A percentile compares a stretch with the other conserved stretches of the same genome.
Conservation (phyloP, 2,888 invertebrate genomes). For the Melanargia galathea region DNA sequence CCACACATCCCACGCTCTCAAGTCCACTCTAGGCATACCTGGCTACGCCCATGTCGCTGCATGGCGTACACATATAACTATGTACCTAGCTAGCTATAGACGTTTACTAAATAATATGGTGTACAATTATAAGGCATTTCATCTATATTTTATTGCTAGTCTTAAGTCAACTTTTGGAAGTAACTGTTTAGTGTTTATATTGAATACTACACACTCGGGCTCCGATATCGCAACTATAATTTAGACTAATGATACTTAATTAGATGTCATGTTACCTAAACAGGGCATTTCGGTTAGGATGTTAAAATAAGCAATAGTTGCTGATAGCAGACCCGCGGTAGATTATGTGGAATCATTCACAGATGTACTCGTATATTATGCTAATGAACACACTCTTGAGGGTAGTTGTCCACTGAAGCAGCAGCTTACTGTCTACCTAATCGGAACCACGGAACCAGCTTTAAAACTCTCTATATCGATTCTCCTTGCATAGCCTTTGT, state of each 20-base stretch:
- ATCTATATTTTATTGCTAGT: constrained; percentile 4
- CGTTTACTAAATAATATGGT: background rate
- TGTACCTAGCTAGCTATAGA: background rate
- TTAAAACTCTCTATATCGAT: constrained; percentile 85
- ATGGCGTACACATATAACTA: background rate
- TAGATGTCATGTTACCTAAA: too few species aligned
- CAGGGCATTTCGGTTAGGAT: too few species aligned
- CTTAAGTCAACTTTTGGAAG: background rate
- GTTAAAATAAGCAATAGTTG: too few species aligned
- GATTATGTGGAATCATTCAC: too few species aligned
- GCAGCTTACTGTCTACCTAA: constrained; percentile 67
- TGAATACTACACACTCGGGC: background rate
- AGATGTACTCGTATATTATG: too few species aligned
- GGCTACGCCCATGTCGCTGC: background rate
- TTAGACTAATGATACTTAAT: too few species aligned
- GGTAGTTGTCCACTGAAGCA: too few species aligned
- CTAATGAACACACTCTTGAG: too few species aligned
- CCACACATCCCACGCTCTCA: too few species aligned
- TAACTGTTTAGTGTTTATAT: constrained; percentile 2
- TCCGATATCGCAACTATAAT: too few species aligned
- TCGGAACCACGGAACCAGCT: constrained; percentile 85
- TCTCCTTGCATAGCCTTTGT: constrained; percentile 79
- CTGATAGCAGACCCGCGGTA: too few species aligned
- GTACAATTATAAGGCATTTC: constrained; percentile 5
- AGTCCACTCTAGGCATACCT: background rate